Percentiles rank a stretch among this genome's conserved stretches.
Conservation (phyloP, 2,797 vertebrate genomes). For the Dromococcyx pavoninus region DNA sequence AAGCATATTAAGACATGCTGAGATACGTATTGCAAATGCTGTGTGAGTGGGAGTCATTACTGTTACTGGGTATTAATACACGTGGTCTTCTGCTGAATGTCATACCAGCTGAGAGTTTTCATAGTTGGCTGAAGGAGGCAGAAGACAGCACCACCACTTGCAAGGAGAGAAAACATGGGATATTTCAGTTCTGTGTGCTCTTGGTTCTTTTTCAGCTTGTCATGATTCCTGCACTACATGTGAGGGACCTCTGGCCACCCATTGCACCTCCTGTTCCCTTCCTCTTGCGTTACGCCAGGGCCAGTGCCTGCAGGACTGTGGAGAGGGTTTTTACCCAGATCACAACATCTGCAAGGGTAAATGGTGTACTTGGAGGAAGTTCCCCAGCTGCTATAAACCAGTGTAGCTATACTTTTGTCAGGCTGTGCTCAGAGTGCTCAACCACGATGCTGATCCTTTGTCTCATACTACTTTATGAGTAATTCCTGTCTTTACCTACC, state of each 20-base stretch:
- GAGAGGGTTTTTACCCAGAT: slow-evolving; percentile 84
- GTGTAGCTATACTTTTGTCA: fast-evolving
- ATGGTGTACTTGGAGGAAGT: neutral
- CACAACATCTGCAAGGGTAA: slow-evolving; percentile 85
- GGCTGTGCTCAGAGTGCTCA: neutral
- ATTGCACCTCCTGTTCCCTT: slow-evolving; percentile 82
- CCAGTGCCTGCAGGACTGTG: slow-evolving; percentile 86
- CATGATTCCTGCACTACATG: slow-evolving; percentile 85
- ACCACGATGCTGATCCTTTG: neutral
- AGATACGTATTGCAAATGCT: neutral
- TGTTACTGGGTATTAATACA: neutral
- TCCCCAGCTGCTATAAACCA: neutral
- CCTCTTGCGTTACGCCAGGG: slow-evolving; percentile 76
- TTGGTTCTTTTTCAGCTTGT: slow-evolving; percentile 80
- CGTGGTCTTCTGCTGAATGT: neutral
- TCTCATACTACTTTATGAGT: fast-evolving
- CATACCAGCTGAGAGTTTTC: neutral
- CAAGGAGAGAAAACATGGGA: neutral
- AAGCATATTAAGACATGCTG: neutral
- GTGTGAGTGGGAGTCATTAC: neutral
- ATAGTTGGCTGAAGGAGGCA: neutral
- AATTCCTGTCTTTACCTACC: neutral
- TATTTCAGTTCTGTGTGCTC: neutral
- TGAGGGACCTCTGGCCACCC: slow-evolving; percentile 81
- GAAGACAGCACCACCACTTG: neutral